phyloP scores from a whole-genome alignment of 2,888 invertebrate species.

The Allolobophora icterica region DNA sequence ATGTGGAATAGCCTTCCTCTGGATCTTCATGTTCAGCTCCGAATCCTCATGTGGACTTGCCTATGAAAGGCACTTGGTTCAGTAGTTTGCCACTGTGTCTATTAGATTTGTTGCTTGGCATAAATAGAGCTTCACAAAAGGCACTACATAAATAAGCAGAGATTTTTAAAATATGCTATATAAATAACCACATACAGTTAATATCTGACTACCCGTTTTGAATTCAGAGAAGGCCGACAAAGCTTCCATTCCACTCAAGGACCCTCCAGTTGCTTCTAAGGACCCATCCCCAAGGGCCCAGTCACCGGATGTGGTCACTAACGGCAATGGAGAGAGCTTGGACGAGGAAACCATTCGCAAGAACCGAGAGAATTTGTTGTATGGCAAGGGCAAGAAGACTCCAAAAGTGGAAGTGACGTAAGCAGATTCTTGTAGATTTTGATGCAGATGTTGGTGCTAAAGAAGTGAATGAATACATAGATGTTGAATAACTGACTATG shows the following conservation, averaged over 20 bases:
- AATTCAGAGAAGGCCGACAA: constrained; percentile 24
- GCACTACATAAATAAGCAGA: too few species aligned
- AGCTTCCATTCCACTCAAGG: not conserved
- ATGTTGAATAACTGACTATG: not conserved
- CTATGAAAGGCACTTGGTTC: too few species aligned
- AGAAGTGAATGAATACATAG: not conserved
- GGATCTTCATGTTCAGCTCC: too few species aligned
- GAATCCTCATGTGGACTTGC: too few species aligned
- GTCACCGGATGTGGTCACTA: not conserved
- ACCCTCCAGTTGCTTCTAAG: constrained; percentile 18
- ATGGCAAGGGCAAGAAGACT: not conserved
- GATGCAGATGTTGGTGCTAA: not conserved
- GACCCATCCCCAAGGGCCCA: not conserved
- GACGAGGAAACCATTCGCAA: constrained; percentile 23
- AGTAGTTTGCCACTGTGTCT: too few species aligned
- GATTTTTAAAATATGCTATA: too few species aligned
- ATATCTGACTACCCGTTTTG: not conserved
- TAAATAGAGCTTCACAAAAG: too few species aligned
- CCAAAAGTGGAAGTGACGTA: not conserved
- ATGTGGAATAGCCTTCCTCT: too few species aligned
- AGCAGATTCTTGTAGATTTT: not conserved
- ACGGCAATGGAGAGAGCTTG: constrained; percentile 23
- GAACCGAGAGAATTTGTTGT: constrained; percentile 1
- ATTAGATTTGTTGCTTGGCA: too few species aligned
- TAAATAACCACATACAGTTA: too few species aligned